Percentiles rank a stretch among this genome's conserved stretches.
Evolutionary conservation across 2,888 invertebrate genomes (phyloP).

Genomic region (Tetranychus truncatus): DNA sequence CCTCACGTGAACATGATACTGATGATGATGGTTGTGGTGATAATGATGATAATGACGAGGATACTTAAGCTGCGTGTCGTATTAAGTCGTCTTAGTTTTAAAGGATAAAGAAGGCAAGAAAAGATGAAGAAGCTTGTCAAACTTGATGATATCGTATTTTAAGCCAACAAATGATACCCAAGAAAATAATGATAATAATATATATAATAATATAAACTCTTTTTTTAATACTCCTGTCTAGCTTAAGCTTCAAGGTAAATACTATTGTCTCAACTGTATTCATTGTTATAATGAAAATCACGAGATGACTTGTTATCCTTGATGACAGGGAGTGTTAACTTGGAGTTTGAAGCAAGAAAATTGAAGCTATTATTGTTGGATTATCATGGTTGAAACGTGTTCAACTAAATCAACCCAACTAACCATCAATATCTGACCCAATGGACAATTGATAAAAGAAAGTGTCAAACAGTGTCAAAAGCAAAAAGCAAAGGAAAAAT

Average conservation of each 20-base stretch:
- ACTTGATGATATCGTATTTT: not conserved
- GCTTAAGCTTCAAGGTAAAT: not conserved
- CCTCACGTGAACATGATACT: not conserved
- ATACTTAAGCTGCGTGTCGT: not conserved
- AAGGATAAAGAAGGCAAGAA: not conserved
- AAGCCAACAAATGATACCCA: not conserved
- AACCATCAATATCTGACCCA: too few relatives aligned
- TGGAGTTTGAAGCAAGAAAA: not conserved
- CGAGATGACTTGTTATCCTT: not conserved
- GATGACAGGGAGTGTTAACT: not conserved
- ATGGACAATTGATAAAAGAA: too few relatives aligned
- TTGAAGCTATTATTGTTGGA: not conserved
- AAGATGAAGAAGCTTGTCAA: not conserved
- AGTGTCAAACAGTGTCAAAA: too few relatives aligned
- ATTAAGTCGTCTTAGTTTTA: not conserved
- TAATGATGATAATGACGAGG: not conserved
- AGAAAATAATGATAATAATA: not conserved
- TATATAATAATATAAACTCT: too few relatives aligned
- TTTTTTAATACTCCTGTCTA: not conserved
- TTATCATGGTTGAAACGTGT: not conserved
- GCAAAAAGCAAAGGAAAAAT: too few relatives aligned
- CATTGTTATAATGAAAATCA: slow-evolving; percentile 1
- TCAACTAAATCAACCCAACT: not conserved
- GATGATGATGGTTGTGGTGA: not conserved
- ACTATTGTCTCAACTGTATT: not conserved